Evolutionary conservation across 53 echinoderm and acorn worm species (phyloP), one percentile per base, ranked within the genome.

Genomic region (Patiria pectinifera): DNA sequence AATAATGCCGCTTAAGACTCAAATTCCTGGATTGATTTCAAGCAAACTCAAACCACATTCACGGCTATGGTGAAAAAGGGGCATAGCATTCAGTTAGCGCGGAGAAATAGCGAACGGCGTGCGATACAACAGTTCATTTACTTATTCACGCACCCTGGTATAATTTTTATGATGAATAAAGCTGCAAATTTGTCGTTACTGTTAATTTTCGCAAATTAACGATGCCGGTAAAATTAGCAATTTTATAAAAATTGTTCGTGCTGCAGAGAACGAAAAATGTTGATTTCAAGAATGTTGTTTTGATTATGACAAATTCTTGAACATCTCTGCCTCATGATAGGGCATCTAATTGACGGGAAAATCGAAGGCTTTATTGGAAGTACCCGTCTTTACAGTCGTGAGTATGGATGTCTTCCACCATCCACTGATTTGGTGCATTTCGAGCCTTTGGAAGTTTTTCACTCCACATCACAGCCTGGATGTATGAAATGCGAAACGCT

Each of bases 21-120:
- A 63, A 48, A 62, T 62, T n/a, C 5, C 81, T 19, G 89, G 80
- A 90, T 80, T 25, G 14, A 46, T 90, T 90, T 69, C 81, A 24
- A 46, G 22, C 81, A 47, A 90, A 69, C 66, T 44, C 61, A 63
- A 44, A 26, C 77, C 59, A 76, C 76, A 49, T 87, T 87, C 62
- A 60, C 61, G 78, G 89, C 69, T 86, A 72, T 69, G 53, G 53
- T 10, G n/a, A 16, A 18, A 79, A 46, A 46, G 4, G 4, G 45
- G 14, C 46, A 10, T 79, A 11, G 74, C 6, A 69, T 35, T 35
- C 35, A 35, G 35, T 4, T 21, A 53, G 8, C 23, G 82, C 22
- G 2, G 82, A 82, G 83, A 22, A 59, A 60, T 46, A 59, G 58
- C 35, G 83, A 82, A 12, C 70, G 21, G 19, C 19, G 16, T 35